Evolutionary conservation across 1,140 invertebrate species (phyloP).

Genomic region (Drosophila quadrilineata): DNA sequence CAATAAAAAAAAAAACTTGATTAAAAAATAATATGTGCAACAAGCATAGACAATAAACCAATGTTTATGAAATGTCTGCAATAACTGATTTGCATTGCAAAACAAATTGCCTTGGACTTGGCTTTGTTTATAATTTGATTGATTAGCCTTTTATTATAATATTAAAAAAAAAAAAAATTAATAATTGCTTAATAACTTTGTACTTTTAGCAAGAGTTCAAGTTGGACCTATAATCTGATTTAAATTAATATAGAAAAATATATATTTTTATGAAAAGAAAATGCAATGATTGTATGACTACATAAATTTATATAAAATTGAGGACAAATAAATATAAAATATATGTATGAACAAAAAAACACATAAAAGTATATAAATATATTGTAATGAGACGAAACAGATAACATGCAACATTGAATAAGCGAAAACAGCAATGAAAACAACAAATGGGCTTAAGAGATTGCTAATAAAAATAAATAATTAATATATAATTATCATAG

Average conservation of each 20-base stretch:
- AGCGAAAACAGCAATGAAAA: neutral
- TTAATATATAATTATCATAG: conserved; percentile 39
- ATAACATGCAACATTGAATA: conserved; percentile 36
- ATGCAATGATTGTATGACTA: neutral
- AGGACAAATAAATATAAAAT: conserved; percentile 3
- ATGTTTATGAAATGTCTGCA: neutral
- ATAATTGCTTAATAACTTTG: too few relatives aligned
- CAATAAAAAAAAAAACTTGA: neutral
- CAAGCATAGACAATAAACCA: neutral
- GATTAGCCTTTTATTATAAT: too few relatives aligned
- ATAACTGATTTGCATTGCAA: conserved; percentile 41
- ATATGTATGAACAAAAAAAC: conserved; percentile 17
- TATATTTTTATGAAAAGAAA: conserved; percentile 10
- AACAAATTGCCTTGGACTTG: conserved; percentile 6
- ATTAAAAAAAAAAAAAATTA: too few relatives aligned
- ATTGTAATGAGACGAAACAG: too few relatives aligned
- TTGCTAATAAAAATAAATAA: neutral
- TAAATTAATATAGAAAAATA: conserved; percentile 18
- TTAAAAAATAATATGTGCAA: conserved; percentile 11
- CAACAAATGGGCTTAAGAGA: too few relatives aligned
- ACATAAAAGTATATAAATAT: too few relatives aligned
- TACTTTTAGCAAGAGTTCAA: conserved; percentile 4
- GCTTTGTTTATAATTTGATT: conserved; percentile 20
- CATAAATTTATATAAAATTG: conserved; percentile 6
- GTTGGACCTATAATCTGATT: too few relatives aligned